Conservation (phyloP, 2,797 vertebrate genomes). For the Amblyopsis hoosieri region DNA sequence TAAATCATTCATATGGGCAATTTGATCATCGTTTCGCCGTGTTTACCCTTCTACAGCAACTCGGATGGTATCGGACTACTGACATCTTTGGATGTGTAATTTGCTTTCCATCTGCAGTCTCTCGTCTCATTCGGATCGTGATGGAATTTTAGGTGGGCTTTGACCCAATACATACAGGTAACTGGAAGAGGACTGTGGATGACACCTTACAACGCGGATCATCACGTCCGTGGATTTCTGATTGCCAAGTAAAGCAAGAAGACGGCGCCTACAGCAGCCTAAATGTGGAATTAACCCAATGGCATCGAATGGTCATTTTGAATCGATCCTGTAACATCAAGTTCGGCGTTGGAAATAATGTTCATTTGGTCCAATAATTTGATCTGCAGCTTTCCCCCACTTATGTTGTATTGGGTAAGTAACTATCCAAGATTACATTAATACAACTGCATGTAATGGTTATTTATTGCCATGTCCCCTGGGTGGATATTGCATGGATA, state of each 20-base stretch:
- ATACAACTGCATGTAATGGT: constrained; percentile 34
- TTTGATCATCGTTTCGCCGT: constrained; percentile 40
- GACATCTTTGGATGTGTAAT: constrained; percentile 35
- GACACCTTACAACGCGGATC: constrained; percentile 55
- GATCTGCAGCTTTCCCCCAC: constrained; percentile 52
- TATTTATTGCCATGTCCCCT: constrained; percentile 33
- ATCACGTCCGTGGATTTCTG: constrained; percentile 56
- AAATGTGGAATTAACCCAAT: constrained; percentile 57
- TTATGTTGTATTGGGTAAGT: constrained; percentile 63
- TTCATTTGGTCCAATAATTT: constrained; percentile 3
- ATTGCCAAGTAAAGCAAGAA: constrained; percentile 9
- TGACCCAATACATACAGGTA: constrained; percentile 64
- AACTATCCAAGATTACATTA: constrained; percentile 29
- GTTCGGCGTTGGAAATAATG: constrained; percentile 47
- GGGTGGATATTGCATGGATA: constrained; percentile 26
- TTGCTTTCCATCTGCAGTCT: constrained; percentile 29
- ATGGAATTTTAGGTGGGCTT: constrained; percentile 74
- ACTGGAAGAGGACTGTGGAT: constrained; percentile 46
- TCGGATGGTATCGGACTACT: constrained; percentile 50
- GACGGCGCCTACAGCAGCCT: neutral
- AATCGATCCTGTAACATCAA: constrained; percentile 35
- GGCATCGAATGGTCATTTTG: constrained; percentile 16
- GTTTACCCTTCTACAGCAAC: constrained; percentile 27
- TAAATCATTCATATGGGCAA: constrained; percentile 34
- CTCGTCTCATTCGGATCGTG: constrained; percentile 46